These are phyloP conservation scores for Oreotrochilus melanogaster DNA, from an alignment of 2,113 vertebrate genomes.

Conservation along the genomic window DNA sequence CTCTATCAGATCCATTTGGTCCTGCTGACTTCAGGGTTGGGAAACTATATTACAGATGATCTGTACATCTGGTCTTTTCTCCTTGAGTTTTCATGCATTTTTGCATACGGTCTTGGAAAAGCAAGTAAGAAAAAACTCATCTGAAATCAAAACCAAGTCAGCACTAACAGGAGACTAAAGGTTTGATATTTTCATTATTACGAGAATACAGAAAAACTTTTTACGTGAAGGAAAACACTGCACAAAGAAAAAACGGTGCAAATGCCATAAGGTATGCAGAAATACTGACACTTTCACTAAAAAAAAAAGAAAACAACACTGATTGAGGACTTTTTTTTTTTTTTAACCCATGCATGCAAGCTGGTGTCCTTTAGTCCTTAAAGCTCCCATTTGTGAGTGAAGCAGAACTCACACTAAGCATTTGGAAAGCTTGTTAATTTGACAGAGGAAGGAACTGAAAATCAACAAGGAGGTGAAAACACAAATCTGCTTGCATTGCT, in stretches of 20 bases:
- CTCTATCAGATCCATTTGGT: background rate
- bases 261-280: background rate
- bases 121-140: background rate
- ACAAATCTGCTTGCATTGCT: background rate
- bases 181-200: background rate
- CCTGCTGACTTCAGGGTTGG: background rate
- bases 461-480: background rate
- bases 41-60: conserved; percentile 3
- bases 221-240: background rate
- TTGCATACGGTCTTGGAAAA: conserved; percentile 32
- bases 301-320: background rate
- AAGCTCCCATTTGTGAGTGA: background rate
- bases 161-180: background rate
- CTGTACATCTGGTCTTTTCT: conserved; percentile 6
- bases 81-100: background rate
- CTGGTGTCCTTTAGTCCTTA: background rate
- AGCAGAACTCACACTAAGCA: background rate
- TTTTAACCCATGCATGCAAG: background rate
- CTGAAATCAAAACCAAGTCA: background rate
- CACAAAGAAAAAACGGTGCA: background rate
- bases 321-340: background rate
- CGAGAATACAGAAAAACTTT: background rate
- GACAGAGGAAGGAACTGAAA: background rate
- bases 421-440: background rate
- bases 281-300: background rate